A percentile compares a stretch with the other conserved stretches of the same genome.
phyloP scores from a whole-genome alignment of 2,113 vertebrate species.

The Parus major region DNA sequence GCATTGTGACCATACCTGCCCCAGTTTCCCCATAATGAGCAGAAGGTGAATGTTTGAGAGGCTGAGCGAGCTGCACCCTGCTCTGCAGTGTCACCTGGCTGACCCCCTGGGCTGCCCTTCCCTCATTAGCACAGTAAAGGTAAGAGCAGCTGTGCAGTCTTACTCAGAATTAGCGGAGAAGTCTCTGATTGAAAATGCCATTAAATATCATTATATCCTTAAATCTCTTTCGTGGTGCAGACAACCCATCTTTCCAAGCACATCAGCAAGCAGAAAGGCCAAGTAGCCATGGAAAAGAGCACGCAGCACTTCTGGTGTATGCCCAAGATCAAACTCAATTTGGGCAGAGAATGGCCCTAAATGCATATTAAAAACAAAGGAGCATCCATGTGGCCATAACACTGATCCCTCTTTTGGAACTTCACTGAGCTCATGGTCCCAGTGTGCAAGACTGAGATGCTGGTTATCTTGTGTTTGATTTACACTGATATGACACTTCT shows the following conservation, averaged over 20 bases:
- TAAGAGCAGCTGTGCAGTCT: not conserved
- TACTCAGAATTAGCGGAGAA: not conserved
- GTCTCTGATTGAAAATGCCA: not conserved
- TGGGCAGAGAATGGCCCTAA: not conserved
- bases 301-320: not conserved
- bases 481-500: accelerated
- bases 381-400: not conserved
- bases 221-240: not conserved
- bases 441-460: not conserved
- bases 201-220: not conserved
- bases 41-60: not conserved
- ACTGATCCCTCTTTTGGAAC: not conserved
- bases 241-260: no score
- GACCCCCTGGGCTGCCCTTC: not conserved
- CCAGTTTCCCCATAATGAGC: not conserved
- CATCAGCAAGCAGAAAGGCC: not conserved
- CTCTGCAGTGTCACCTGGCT: not conserved
- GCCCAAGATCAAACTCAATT: not conserved
- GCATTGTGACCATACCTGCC: not conserved
- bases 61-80: not conserved
- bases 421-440: not conserved
- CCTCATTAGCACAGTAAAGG: not conserved
- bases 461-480: not conserved
- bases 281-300: not conserved
- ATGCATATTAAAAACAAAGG: not conserved